phyloP scores from a whole-genome alignment of 2,113 vertebrate species.

The Empidonax alnorum region DNA sequence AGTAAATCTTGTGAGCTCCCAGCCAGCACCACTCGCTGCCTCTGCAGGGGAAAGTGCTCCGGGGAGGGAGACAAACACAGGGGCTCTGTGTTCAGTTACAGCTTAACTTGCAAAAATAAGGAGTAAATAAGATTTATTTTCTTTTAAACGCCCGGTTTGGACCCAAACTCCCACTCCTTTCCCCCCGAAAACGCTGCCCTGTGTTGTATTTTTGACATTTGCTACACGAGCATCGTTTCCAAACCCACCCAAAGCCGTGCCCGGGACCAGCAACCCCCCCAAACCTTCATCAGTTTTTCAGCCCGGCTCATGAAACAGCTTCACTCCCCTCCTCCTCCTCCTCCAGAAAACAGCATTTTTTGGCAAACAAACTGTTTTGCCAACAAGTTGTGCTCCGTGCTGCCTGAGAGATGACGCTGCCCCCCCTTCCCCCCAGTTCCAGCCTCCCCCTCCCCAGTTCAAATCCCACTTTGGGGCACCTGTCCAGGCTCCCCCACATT shows the following conservation, averaged over 20 bases:
- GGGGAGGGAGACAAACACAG: background rate
- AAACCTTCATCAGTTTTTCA: background rate
- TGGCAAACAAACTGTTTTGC: conserved; percentile 49
- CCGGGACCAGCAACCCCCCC: background rate
- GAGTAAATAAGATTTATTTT: background rate
- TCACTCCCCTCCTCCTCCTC: background rate
- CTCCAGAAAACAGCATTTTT: background rate
- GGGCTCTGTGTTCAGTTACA: background rate
- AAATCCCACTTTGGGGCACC: rapidly evolving
- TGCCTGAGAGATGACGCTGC: background rate
- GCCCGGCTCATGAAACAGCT: background rate
- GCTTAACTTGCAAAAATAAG: background rate
- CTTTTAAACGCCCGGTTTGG: background rate
- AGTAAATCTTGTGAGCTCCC: rapidly evolving
- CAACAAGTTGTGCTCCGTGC: conserved; percentile 24
- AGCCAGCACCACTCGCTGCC: background rate
- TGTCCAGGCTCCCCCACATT: rapidly evolving
- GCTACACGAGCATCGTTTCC: background rate
- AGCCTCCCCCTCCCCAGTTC: too few relatives aligned
- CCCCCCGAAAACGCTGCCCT: background rate
- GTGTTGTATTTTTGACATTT: background rate
- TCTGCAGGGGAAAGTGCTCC: background rate
- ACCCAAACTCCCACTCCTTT: background rate
- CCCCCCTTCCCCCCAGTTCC: background rate
- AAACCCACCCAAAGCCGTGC: background rate